Percentiles rank a stretch among this genome's conserved stretches.
Conservation (phyloP, 2,113 vertebrate genomes). For the Brienomyrus brachyistius region DNA sequence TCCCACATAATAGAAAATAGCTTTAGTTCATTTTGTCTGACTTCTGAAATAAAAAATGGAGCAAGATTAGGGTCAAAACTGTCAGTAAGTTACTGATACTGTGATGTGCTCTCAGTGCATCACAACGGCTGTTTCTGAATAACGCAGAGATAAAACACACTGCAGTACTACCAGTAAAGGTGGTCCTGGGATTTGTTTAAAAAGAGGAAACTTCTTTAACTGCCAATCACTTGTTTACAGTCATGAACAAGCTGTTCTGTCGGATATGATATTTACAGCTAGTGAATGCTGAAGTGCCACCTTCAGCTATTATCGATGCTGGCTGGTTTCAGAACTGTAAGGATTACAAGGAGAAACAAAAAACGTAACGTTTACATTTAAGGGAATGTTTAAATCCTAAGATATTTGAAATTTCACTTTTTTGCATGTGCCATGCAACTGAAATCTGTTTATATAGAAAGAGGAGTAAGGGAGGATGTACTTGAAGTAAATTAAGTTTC, state of each 20-base stretch:
- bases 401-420: constrained; percentile 20
- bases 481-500: background rate
- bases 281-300: constrained; percentile 13
- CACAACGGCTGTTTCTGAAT: background rate
- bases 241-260: background rate
- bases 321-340: constrained; percentile 19
- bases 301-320: constrained; percentile 28
- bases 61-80: background rate
- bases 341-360: constrained; percentile 22
- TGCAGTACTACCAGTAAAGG: background rate
- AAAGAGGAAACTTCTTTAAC: background rate
- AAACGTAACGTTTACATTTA: constrained; percentile 36
- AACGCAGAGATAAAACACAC: background rate
- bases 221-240: constrained; percentile 12
- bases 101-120: background rate
- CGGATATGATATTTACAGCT: background rate
- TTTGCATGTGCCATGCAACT: constrained; percentile 38
- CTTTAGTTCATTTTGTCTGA: background rate
- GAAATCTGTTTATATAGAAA: background rate
- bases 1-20: background rate
- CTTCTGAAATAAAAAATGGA: background rate
- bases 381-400: constrained; percentile 34
- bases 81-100: background rate
- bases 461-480: background rate
- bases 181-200: background rate